Evolutionary conservation across 2,797 vertebrate genomes (phyloP).

Genomic region (Ctenochaetus hawaiiensis): DNA sequence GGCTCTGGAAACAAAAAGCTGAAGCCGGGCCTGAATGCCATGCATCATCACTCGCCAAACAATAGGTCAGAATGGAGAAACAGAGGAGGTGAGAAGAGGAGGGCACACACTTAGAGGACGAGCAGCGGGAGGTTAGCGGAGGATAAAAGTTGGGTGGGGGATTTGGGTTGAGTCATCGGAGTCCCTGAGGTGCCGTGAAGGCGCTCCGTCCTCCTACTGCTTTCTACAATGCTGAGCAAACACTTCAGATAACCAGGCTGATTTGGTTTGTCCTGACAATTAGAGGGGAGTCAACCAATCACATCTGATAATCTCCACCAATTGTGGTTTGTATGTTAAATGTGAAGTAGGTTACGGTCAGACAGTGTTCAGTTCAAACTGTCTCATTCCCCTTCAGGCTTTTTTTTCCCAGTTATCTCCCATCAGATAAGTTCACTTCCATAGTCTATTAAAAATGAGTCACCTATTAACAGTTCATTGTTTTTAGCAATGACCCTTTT

Average conservation of each 20-base stretch:
- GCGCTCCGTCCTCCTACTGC: background rate
- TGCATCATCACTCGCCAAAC: constrained; percentile 40
- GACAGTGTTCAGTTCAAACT: background rate
- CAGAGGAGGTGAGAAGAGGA: constrained; percentile 53
- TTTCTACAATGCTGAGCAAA: constrained; percentile 19
- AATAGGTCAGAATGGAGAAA: constrained; percentile 54
- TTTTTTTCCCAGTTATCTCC: constrained; percentile 33
- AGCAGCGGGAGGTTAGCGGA: constrained; percentile 33
- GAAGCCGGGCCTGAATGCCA: constrained; percentile 37
- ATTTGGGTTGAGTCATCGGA: constrained; percentile 24
- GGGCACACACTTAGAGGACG: constrained; percentile 21
- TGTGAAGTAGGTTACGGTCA: background rate
- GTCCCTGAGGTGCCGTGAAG: constrained; percentile 21
- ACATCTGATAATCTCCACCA: constrained; percentile 7
- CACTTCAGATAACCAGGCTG: constrained; percentile 22
- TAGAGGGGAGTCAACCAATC: constrained; percentile 9
- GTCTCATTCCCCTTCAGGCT: constrained; percentile 13
- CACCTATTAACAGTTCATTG: constrained; percentile 66
- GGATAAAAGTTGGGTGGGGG: constrained; percentile 14
- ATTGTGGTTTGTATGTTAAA: constrained; percentile 5
- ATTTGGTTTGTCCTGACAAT: background rate
- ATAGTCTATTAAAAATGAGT: constrained; percentile 59
- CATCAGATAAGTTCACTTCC: constrained; percentile 52
- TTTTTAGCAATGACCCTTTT: constrained; percentile 47
- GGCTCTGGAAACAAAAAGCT: constrained; percentile 44